These are phyloP conservation scores for Drosophila bifasciata DNA, from an alignment of 1,140 invertebrate genomes.

Conservation along the genomic window DNA sequence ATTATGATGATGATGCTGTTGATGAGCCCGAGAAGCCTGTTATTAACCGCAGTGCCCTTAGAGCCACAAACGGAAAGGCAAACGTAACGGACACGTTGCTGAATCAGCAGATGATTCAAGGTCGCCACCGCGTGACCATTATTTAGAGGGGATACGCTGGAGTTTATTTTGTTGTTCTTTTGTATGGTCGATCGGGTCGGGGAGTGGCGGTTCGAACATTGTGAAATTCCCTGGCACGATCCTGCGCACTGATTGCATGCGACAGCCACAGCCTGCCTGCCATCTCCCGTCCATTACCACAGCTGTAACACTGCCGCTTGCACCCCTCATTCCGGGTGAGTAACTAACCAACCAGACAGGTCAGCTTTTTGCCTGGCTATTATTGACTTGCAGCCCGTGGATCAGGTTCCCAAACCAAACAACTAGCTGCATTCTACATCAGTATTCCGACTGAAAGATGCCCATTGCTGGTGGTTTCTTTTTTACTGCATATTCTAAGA, in stretches of 20 bases:
- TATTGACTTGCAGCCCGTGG: slow-evolving; percentile 34
- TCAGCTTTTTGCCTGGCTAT: slow-evolving; percentile 59
- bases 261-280: slow-evolving; percentile 3
- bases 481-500: too few relatives aligned
- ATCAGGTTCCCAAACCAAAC: slow-evolving; percentile 60
- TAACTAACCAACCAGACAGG: slow-evolving; percentile 53
- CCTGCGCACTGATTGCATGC: slow-evolving; percentile 30
- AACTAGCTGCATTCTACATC: too few relatives aligned
- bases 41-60: slow-evolving; percentile 37
- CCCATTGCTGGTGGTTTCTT: too few relatives aligned
- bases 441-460: too few relatives aligned
- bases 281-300: slow-evolving; percentile 6
- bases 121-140: slow-evolving; percentile 31
- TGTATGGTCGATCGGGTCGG: too few relatives aligned
- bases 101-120: slow-evolving; percentile 48
- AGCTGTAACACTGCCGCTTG: background rate
- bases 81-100: slow-evolving; percentile 59
- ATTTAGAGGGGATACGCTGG: too few relatives aligned
- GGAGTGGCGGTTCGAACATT: slow-evolving; percentile 7
- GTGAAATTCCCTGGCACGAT: slow-evolving; percentile 57
- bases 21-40: slow-evolving; percentile 28
- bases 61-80: slow-evolving; percentile 41
- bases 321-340: background rate
- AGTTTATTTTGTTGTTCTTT: slow-evolving; percentile 10
- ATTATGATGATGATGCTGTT: too few relatives aligned